phyloP scores from a whole-genome alignment of 2,113 vertebrate genomes.

The Dasyurus viverrinus region DNA sequence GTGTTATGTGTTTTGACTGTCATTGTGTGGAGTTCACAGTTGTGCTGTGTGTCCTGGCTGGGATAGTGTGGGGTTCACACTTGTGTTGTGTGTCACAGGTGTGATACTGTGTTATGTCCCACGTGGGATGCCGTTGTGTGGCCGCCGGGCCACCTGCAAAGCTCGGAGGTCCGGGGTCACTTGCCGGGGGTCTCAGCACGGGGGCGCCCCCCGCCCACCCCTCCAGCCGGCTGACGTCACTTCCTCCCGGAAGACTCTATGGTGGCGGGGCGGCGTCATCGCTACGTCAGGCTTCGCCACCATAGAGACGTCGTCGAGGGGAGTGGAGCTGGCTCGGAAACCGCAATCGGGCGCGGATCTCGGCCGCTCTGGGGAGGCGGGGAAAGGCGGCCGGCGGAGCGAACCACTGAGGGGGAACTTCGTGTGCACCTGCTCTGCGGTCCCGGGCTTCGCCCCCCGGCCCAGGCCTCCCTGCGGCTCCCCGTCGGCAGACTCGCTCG shows the following conservation, averaged over 20 bases:
- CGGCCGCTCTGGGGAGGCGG: not conserved
- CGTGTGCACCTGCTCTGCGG: conserved; percentile 10
- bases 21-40: too few species aligned
- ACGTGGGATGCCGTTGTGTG: too few species aligned
- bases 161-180: too few species aligned
- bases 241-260: conserved; percentile 13
- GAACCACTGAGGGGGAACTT: conserved; percentile 12
- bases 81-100: conserved; percentile 39
- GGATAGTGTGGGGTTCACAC: not conserved
- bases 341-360: not conserved
- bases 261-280: conserved; percentile 13
- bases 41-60: not conserved
- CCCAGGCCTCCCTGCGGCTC: conserved; percentile 20
- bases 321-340: not conserved
- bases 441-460: not conserved
- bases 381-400: not conserved
- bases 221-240: not conserved
- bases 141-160: too few species aligned
- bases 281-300: not conserved
- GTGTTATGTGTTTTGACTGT: too few species aligned
- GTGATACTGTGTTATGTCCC: conserved; percentile 11
- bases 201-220: not conserved
- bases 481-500: not conserved
- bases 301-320: conserved; percentile 31
- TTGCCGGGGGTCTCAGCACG: not conserved